Evolutionary conservation across 2,113 vertebrate species (phyloP), one percentile per base, ranked within the genome.

Genomic region (Danionella cerebrum): DNA sequence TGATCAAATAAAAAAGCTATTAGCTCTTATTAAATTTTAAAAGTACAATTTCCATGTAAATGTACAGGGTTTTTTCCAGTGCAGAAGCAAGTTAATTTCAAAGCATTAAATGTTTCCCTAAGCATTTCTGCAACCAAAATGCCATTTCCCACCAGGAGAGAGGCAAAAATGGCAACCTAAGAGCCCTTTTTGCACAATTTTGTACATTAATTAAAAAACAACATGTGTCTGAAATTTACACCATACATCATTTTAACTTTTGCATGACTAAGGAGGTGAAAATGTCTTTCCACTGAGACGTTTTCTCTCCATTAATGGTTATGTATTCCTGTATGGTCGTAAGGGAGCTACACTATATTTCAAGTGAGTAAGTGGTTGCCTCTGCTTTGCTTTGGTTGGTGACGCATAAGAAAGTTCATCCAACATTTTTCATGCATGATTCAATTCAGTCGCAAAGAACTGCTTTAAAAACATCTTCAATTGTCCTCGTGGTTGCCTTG

Each of bases 251-350:
- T 53, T 51, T 38, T 2, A 36, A 59, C n/a, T 59, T 68, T 59
- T 67, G 48, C 29, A 36, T 60, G 55, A 67, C 65, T 57, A 64
- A 57, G 52, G 35, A 50, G 31, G 52, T 67, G 53, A 62, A 48
- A 45, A 67, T 66, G 55, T 63, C 44, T 42, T 60, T 62, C 38
- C 10, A 50, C 64, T 41, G 24, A 62, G 67, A 41, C 39, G 29
- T 62, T 71, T 75, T 42, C 27, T 66, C 29, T 71, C 73, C 64
- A 67, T 75, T 36, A 67, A 63, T 75, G 73, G 73, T 19, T 57
- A 64, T 67, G 73, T 51, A 45, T 71, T 71, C 3, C 73, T 57
- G 25, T 71, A 53, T 50, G 24, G 33, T 62, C 55, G 44, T 67
- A n/a, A n/a, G 41, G 21, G 35, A 63, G 50, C 35, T 31, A 38